Evolutionary conservation across 2,113 vertebrate species (phyloP).

Genomic region (Ciconia stormi): DNA sequence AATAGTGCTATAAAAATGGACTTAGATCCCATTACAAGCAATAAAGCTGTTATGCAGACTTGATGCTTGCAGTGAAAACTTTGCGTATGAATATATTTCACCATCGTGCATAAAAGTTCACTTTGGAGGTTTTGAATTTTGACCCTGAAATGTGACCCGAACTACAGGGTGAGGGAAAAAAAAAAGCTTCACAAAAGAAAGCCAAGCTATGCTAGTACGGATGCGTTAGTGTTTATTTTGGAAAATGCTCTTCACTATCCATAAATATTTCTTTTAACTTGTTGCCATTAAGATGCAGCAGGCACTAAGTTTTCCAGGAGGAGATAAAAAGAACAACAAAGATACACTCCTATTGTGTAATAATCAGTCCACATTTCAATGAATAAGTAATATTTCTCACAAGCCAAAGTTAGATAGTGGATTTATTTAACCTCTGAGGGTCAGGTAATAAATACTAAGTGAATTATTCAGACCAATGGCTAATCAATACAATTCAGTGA

Average conservation of each 20-base stretch:
- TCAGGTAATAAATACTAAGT: conserved; percentile 89
- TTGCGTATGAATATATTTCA: conserved; percentile 42
- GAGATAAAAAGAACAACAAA: conserved; percentile 69
- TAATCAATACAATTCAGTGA: conserved; percentile 85
- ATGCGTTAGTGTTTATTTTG: conserved; percentile 55
- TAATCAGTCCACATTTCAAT: conserved; percentile 81
- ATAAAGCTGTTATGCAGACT: conserved; percentile 51
- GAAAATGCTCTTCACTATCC: conserved; percentile 32
- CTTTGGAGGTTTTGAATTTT: conserved; percentile 52
- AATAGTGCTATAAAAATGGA: conserved; percentile 64
- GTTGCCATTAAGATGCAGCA: conserved; percentile 56
- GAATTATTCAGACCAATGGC: conserved; percentile 88
- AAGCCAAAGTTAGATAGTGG: conserved; percentile 76
- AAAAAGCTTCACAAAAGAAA: neutral
- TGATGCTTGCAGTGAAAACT: conserved; percentile 56
- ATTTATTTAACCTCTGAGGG: conserved; percentile 91
- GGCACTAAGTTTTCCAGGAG: conserved; percentile 61
- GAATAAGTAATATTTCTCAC: conserved; percentile 84
- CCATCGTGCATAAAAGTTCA: conserved; percentile 43
- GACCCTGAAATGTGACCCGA: conserved; percentile 27
- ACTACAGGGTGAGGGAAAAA: neutral
- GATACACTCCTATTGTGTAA: conserved; percentile 75
- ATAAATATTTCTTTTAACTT: conserved; percentile 58
- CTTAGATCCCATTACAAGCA: conserved; percentile 55
- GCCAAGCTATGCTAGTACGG: conserved; percentile 38